Evolutionary conservation across 2,888 invertebrate genomes (phyloP).

Genomic region (Liodrosophila aerea): DNA sequence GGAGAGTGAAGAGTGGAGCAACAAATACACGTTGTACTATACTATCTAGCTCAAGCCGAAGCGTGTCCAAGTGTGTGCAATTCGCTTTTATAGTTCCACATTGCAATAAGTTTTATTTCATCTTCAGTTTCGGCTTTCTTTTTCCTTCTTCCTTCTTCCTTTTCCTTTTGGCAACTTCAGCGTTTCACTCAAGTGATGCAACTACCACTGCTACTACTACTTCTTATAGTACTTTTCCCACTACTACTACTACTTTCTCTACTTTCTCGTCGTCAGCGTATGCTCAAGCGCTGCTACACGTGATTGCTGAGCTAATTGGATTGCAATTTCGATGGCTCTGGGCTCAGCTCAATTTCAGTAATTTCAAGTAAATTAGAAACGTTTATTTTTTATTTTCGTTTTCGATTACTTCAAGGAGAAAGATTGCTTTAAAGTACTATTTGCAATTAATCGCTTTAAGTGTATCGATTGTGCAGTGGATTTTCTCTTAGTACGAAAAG

Average conservation of each 20-base stretch:
- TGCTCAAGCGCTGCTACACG: constrained; percentile 46
- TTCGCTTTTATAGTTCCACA: constrained; percentile 11
- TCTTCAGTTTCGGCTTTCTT: not conserved
- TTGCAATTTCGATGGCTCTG: constrained; percentile 16
- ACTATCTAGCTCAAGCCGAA: constrained; percentile 39
- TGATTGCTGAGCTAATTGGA: constrained; percentile 47
- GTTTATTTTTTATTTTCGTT: too few species aligned
- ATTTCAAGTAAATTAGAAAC: too few species aligned
- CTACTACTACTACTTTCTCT: not conserved
- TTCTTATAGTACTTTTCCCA: not conserved
- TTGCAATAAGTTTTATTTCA: not conserved
- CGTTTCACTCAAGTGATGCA: constrained; percentile 42
- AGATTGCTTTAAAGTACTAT: too few species aligned
- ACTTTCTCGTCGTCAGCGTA: constrained; percentile 8
- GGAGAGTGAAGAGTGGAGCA: constrained; percentile 4
- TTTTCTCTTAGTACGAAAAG: too few species aligned
- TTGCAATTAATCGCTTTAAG: too few species aligned
- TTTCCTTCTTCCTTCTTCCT: not conserved
- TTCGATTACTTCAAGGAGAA: too few species aligned
- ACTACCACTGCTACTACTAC: constrained; percentile 15
- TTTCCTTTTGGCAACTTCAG: constrained; percentile 29
- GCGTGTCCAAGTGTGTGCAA: constrained; percentile 47
- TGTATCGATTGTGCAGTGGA: too few species aligned
- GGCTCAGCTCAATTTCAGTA: not conserved
- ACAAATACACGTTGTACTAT: too few species aligned